Base-by-base conservation (phyloP, 2,113 vertebrate species). In the Bubo blakistoni region DNA sequence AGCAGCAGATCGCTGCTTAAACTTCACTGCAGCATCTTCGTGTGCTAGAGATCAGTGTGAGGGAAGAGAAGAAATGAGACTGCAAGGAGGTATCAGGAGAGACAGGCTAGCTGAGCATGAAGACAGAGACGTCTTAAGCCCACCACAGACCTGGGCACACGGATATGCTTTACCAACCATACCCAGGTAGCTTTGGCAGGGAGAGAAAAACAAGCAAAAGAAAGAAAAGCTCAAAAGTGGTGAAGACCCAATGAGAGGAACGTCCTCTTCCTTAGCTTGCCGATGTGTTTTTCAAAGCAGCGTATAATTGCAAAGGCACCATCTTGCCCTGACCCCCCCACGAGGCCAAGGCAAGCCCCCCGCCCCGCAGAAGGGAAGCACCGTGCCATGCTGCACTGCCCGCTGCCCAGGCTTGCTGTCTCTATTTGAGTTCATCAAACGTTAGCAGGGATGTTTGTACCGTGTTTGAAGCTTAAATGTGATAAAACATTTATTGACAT, bases 401-500 rank as follows among this genome's bases (percentile, higher is more conserved):
- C 87, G 71, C 58, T 63, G 72, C 63, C 59, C 82, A 76, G 62
- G 44, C 72, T 46, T 38, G 59, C 85, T 79, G 49, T 73, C 54
- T 88, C 72, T 57, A 3, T 55, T 55, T 70, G 57, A 71, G 81
- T 82, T 96, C 93, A 86, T 78, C 84, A 84, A 92, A 95, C 82
- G 86, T 91, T 95, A 97, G 86, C 92, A 95, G 77, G 49, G 84
- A 92, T 91, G 81, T 62, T 91, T 83, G 58, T 82, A 81, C 74
- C 0, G 2, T 67, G 63, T 95, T 93, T 85, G 85, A 97, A 97
- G 92, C 94, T 97, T 93, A 94, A 95, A 91, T 40, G 46, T 62
- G 90, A 96, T 97, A 97, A 97, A 97, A 97, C 89, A 97, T 97
- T 97, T 95, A 97, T 94, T 89, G 95, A 94, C 90, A 95, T 90